Percentiles rank a stretch among this genome's conserved stretches.
Evolutionary conservation across 2,797 vertebrate genomes (phyloP).

Genomic region (Lerista edwardsae): DNA sequence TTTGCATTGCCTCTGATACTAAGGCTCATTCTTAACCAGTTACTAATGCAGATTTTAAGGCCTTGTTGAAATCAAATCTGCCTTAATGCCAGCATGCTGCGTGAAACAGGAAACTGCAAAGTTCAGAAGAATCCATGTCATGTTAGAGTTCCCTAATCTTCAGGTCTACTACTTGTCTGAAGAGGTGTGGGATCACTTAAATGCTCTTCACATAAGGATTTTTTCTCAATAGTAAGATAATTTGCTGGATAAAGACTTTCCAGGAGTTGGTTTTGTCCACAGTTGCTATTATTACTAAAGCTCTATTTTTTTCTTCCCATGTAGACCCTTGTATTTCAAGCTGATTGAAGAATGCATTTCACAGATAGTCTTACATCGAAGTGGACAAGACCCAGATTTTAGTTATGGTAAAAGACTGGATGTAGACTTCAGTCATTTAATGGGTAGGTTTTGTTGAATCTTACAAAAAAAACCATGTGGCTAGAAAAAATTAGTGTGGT

Average conservation of each 20-base stretch:
- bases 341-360: conserved; percentile 96
- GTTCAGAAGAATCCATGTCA: neutral
- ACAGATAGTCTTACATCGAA: conserved; percentile 95
- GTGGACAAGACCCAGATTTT: conserved; percentile 95
- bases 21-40: neutral
- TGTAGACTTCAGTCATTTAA: conserved; percentile 90
- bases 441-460: conserved; percentile 79
- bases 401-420: conserved; percentile 94
- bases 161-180: neutral
- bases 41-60: neutral
- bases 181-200: neutral
- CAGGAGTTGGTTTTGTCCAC: neutral
- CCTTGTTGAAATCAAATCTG: neutral
- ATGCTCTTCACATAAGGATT: neutral
- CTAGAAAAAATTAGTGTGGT: neutral
- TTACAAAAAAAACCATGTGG: neutral
- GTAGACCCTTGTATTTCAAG: conserved; percentile 96
- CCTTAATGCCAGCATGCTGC: neutral
- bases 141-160: neutral
- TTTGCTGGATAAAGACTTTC: neutral
- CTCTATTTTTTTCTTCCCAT: conserved; percentile 22
- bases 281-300: neutral
- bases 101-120: neutral
- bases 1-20: neutral
- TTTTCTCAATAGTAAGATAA: neutral